Conservation (phyloP, 2,888 invertebrate species). For the Resseliella maxima region DNA sequence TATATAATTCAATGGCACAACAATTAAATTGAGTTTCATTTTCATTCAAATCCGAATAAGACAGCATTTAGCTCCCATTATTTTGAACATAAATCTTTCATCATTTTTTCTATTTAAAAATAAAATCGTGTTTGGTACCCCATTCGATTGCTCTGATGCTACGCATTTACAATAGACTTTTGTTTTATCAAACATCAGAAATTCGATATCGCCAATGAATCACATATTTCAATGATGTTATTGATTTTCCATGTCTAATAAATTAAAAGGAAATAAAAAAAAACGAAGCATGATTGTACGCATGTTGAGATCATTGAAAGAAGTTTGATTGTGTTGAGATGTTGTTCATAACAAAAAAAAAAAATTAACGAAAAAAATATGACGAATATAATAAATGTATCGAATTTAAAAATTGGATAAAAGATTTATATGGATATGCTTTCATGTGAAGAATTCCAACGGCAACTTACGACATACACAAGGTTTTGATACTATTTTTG, state of each 20-base stretch:
- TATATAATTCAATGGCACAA: background rate
- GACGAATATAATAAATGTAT: constrained; percentile 38
- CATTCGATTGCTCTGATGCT: background rate
- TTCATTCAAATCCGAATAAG: constrained; percentile 25
- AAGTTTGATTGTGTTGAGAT: background rate
- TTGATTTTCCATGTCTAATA: constrained; percentile 36
- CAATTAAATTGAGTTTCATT: constrained; percentile 41
- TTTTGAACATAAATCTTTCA: constrained; percentile 27
- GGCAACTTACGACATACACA: background rate
- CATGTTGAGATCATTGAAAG: background rate
- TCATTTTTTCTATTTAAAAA: background rate
- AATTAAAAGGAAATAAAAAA: constrained; percentile 32
- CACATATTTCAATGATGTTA: constrained; percentile 22
- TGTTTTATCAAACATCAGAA: background rate
- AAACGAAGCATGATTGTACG: background rate
- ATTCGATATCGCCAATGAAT: background rate
- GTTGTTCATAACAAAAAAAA: background rate
- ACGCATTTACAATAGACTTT: background rate
- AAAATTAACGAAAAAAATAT: background rate
- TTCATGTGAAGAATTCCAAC: constrained; percentile 35
- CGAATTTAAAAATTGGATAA: constrained; percentile 31
- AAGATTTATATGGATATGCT: constrained; percentile 30
- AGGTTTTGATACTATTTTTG: background rate
- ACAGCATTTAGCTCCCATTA: constrained; percentile 24
- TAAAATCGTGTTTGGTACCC: background rate